phyloP scores from a whole-genome alignment of 2,797 vertebrate genomes.

The Betta splendens region DNA sequence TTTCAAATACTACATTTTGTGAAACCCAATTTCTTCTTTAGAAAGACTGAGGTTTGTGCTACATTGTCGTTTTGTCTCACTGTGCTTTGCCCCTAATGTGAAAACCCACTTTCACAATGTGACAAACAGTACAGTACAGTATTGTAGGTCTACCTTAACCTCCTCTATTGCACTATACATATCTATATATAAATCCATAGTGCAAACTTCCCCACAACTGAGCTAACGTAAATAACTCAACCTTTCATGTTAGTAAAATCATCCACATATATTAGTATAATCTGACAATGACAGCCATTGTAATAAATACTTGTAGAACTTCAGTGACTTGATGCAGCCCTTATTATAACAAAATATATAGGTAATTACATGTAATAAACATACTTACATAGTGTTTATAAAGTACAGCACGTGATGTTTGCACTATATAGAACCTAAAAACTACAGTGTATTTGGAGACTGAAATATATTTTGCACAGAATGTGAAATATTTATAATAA shows the following conservation, averaged over 20 bases:
- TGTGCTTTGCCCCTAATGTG: too few relatives aligned
- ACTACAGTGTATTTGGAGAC: constrained; percentile 5
- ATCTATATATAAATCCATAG: too few relatives aligned
- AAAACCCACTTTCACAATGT: constrained; percentile 24
- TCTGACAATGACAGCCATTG: constrained; percentile 12
- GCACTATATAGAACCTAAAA: constrained; percentile 27
- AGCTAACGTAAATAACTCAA: constrained; percentile 14
- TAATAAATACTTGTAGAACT: constrained; percentile 37
- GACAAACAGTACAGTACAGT: constrained; percentile 33
- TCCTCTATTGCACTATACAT: constrained; percentile 39
- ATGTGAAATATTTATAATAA: constrained; percentile 29
- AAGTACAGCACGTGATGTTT: constrained; percentile 35
- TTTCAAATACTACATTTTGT: too few relatives aligned
- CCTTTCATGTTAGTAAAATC: constrained; percentile 29
- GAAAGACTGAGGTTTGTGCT: constrained; percentile 10
- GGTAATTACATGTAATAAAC: constrained; percentile 43
- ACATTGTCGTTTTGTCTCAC: constrained; percentile 12
- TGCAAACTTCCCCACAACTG: constrained; percentile 13
- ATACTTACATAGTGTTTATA: constrained; percentile 54
- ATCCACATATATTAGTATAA: constrained; percentile 22
- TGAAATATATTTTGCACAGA: constrained; percentile 18
- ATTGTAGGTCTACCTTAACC: constrained; percentile 1
- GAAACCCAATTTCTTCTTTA: constrained; percentile 7
- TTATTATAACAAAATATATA: constrained; percentile 64
- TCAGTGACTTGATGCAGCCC: constrained; percentile 66